These are phyloP conservation scores for Apostichopus californicus DNA, from an alignment of 35 echinoderm and acorn worm genomes.

Conservation along the genomic window DNA sequence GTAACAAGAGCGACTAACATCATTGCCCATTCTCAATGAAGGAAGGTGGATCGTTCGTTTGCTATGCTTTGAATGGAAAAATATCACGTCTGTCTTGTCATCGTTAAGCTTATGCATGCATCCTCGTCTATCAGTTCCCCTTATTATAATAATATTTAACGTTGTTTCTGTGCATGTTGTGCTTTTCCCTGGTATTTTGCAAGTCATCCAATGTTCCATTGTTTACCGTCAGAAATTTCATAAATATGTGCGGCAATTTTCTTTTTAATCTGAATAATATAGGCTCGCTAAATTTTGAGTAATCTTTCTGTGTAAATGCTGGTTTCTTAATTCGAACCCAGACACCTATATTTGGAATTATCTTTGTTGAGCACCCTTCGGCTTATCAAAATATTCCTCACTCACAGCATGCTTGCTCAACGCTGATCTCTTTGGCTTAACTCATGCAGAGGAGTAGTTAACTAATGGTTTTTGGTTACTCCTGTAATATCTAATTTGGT, in stretches of 20 bases:
- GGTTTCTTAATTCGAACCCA: constrained; percentile 8
- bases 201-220: constrained; percentile 15
- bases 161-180: neutral
- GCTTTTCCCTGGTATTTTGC: neutral
- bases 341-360: neutral
- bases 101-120: no score
- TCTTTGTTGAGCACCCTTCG: neutral
- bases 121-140: no score
- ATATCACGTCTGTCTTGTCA: no score
- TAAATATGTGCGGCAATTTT: constrained; percentile 7
- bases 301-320: neutral
- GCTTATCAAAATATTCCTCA: constrained; percentile 9
- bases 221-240: neutral
- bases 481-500: constrained; percentile 36
- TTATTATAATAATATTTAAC: no score
- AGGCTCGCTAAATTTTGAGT: neutral
- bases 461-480: neutral
- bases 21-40: no score
- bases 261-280: neutral
- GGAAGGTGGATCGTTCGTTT: no score
- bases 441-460: neutral
- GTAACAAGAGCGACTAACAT: no score
- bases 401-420: neutral
- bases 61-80: no score
- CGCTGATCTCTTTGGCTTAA: neutral